These are phyloP conservation scores for Cyaniris semiargus DNA, from an alignment of 2,888 invertebrate species.

Conservation along the genomic window DNA sequence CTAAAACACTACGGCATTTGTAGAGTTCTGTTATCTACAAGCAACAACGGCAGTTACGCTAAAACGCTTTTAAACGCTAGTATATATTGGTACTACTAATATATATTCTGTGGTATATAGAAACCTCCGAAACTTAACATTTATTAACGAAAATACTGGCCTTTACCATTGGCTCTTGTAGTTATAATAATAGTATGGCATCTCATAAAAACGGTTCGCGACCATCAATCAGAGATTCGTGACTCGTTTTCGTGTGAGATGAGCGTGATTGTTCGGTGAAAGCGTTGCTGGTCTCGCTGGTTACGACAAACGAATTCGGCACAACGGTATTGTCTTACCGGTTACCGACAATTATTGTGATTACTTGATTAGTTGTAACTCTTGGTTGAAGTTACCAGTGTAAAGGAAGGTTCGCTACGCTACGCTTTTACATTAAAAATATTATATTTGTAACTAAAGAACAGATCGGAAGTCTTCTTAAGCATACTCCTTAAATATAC, in stretches of 20 bases:
- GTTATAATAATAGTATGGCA: conserved; percentile 19
- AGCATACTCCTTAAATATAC: too few relatives aligned
- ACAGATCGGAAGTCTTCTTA: too few relatives aligned
- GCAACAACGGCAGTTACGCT: too few relatives aligned
- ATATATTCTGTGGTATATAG: too few relatives aligned
- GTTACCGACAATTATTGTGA: conserved; percentile 33
- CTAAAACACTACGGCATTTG: too few relatives aligned
- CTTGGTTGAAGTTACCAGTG: not conserved
- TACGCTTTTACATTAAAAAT: too few relatives aligned
- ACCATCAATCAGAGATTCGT: conserved; percentile 49
- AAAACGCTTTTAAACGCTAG: too few relatives aligned
- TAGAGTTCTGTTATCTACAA: too few relatives aligned
- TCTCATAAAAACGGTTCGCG: conserved; percentile 35
- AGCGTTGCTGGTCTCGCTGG: conserved; percentile 64
- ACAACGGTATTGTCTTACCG: conserved; percentile 45
- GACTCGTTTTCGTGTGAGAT: conserved; percentile 62
- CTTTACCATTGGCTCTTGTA: not conserved
- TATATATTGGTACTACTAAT: too few relatives aligned
- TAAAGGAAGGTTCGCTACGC: not conserved
- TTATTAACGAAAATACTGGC: not conserved
- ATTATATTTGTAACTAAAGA: too few relatives aligned
- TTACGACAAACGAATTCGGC: conserved; percentile 58
- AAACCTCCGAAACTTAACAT: too few relatives aligned
- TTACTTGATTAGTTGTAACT: not conserved
- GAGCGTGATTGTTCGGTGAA: conserved; percentile 70